Conservation (phyloP, 1,140 invertebrate species). For the Asobara japonica region DNA sequence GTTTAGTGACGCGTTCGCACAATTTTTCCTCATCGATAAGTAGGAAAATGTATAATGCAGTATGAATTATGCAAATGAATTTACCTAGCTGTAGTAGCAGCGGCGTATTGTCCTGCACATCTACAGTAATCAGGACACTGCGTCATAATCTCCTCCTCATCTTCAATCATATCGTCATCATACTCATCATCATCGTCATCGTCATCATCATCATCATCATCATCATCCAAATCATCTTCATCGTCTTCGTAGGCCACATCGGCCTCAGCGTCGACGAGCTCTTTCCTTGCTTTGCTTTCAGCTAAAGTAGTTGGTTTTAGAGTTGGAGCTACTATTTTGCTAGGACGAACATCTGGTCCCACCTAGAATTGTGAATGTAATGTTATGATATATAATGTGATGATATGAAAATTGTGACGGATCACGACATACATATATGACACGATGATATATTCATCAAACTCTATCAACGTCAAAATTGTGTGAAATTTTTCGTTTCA, state of each 20-base stretch:
- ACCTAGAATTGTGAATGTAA: too few species aligned
- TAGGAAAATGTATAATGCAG: conserved; percentile 13
- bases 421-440: too few species aligned
- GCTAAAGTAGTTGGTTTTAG: conserved; percentile 15
- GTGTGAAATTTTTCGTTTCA: too few species aligned
- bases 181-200: conserved; percentile 55
- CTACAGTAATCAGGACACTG: conserved; percentile 55
- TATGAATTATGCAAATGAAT: conserved; percentile 44
- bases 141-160: conserved; percentile 52
- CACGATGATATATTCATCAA: too few species aligned
- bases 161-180: conserved; percentile 46
- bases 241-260: conserved; percentile 47
- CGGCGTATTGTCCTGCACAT: conserved; percentile 61
- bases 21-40: neutral
- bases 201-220: conserved; percentile 48
- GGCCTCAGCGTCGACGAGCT: conserved; percentile 49
- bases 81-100: conserved; percentile 63
- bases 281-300: conserved; percentile 40
- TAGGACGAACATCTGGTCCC: neutral
- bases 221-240: conserved; percentile 49
- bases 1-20: neutral
- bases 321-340: neutral
- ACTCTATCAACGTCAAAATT: too few species aligned
- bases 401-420: too few species aligned
- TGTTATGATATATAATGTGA: too few species aligned